Percentiles rank a stretch among this genome's conserved stretches.
Evolutionary conservation across 2,888 invertebrate genomes (phyloP).

Genomic region (Oxystoma pomonae): DNA sequence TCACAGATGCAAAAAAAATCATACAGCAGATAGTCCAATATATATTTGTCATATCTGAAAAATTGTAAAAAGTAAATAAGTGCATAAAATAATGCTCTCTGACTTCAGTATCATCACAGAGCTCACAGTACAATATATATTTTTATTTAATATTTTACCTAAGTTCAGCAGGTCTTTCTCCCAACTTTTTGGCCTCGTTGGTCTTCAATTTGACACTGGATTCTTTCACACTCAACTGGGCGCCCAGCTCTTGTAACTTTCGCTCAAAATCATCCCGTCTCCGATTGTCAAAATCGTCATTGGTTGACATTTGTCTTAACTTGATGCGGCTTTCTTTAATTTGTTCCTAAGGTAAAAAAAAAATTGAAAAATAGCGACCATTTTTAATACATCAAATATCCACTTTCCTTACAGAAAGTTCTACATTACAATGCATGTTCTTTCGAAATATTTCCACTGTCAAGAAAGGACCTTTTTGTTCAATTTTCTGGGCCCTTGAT

Average conservation of each 20-base stretch:
- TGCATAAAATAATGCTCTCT: no score
- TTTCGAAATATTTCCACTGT: no score
- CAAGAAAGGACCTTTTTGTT: no score
- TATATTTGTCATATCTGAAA: no score
- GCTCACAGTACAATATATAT: slow-evolving; percentile 10
- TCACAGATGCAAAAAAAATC: no score
- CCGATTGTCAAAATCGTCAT: slow-evolving; percentile 35
- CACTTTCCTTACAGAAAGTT: no score
- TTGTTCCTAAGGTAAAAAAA: slow-evolving; percentile 45
- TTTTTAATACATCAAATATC: no score
- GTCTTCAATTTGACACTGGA: slow-evolving; percentile 45
- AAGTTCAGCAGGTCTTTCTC: slow-evolving; percentile 49
- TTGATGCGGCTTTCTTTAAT: slow-evolving; percentile 49
- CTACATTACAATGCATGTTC: no score
- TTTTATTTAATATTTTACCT: slow-evolving; percentile 47
- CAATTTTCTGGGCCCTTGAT: no score
- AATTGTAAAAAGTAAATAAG: no score
- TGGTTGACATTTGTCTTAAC: slow-evolving; percentile 40
- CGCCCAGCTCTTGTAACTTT: slow-evolving; percentile 33
- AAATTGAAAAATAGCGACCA: not conserved
- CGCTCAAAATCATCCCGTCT: slow-evolving; percentile 32
- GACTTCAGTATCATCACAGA: not conserved
- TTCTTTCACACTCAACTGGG: slow-evolving; percentile 48
- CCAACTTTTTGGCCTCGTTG: slow-evolving; percentile 48
- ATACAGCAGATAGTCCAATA: no score